Evolutionary conservation across 1,140 invertebrate species (phyloP).

Genomic region (Bombus haemorrhoidalis): DNA sequence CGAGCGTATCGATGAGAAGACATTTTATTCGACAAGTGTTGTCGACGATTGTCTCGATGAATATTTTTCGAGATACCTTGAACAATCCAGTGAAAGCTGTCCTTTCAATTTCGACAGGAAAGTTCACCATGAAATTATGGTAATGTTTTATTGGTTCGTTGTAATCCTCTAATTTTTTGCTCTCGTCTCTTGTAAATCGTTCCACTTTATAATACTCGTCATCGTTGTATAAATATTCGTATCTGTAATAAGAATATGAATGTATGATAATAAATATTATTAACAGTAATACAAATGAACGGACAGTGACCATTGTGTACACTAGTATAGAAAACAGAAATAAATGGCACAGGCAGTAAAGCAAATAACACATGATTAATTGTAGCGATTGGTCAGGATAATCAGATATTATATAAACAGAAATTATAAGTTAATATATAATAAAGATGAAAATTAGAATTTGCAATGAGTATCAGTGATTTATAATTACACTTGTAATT

Average conservation of each 20-base stretch:
- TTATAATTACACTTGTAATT: constrained; percentile 82
- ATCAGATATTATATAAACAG: too few relatives aligned
- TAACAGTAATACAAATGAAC: neutral
- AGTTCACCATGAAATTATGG: constrained; percentile 85
- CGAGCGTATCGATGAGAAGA: constrained; percentile 88
- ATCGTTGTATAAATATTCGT: constrained; percentile 78
- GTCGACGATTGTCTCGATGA: constrained; percentile 88
- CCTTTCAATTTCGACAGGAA: constrained; percentile 86
- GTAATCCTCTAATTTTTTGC: constrained; percentile 86
- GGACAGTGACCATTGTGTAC: too few relatives aligned
- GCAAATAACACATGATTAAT: too few relatives aligned
- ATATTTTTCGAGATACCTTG: constrained; percentile 90
- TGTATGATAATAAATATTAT: neutral
- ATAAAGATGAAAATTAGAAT: neutral
- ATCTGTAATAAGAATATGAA: constrained; percentile 55
- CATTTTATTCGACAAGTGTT: constrained; percentile 87
- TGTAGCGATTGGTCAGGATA: too few relatives aligned
- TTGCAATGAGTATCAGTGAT: neutral
- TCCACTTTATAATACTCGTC: constrained; percentile 85
- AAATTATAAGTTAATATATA: neutral
- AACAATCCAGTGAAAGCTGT: constrained; percentile 93
- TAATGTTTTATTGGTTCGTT: constrained; percentile 86
- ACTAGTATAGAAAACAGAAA: too few relatives aligned
- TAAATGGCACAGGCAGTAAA: too few relatives aligned
- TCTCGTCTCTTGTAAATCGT: constrained; percentile 86